phyloP scores from a whole-genome alignment of 2,888 invertebrate species.

The Euzetes globulus region DNA sequence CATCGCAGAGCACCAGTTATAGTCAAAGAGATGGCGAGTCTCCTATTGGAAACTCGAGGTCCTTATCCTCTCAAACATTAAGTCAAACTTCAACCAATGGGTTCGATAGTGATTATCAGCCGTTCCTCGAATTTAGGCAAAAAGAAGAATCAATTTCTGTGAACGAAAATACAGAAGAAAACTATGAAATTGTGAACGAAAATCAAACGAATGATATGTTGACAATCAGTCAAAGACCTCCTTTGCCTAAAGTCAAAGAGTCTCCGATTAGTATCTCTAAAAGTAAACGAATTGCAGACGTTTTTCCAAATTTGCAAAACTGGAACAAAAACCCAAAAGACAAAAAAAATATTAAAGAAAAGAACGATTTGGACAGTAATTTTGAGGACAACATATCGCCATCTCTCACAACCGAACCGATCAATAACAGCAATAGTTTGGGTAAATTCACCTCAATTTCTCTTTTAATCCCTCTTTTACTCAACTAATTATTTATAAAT shows the following conservation, averaged over 20 bases:
- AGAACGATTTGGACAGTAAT: neutral
- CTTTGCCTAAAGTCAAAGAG: constrained; percentile 13
- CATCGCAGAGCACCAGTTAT: neutral
- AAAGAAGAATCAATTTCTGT: neutral
- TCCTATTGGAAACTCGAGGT: neutral
- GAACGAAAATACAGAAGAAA: neutral
- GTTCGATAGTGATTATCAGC: neutral
- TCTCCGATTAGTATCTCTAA: neutral
- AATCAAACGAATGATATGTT: neutral
- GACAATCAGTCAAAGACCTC: constrained; percentile 6
- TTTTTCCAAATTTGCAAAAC: neutral
- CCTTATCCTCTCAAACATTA: neutral
- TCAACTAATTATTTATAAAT: too few relatives aligned
- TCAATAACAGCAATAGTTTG: neutral
- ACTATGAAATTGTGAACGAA: constrained; percentile 4
- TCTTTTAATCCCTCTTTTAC: too few relatives aligned
- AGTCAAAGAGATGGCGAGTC: constrained; percentile 4
- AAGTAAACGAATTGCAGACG: neutral
- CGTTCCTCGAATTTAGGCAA: neutral
- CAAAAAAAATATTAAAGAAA: neutral
- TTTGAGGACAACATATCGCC: neutral
- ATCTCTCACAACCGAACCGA: neutral
- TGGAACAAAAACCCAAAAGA: neutral
- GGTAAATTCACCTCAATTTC: too few relatives aligned
- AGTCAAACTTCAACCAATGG: neutral